Evolutionary conservation across 2,888 invertebrate genomes (phyloP).

Genomic region (Nymphalis polychloros): DNA sequence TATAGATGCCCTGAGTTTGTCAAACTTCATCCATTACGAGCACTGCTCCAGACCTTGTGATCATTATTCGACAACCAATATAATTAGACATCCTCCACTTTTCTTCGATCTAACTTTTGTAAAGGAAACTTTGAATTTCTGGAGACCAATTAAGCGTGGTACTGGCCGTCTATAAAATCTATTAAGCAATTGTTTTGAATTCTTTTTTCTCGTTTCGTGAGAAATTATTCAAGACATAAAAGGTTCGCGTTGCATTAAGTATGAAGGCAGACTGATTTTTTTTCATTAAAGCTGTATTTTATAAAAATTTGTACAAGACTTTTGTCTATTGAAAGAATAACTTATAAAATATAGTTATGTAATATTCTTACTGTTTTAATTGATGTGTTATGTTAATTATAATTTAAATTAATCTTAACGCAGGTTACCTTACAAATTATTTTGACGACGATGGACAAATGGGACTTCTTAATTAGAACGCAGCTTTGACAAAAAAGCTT

Average conservation of each 20-base stretch:
- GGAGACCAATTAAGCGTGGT: slow-evolving; percentile 30
- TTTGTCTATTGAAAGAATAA: background rate
- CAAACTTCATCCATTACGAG: slow-evolving; percentile 67
- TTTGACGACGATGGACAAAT: slow-evolving; percentile 3
- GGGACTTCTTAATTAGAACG: slow-evolving; percentile 3
- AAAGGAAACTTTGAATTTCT: slow-evolving; percentile 24
- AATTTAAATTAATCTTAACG: background rate
- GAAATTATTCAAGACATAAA: slow-evolving; percentile 19
- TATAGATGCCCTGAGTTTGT: slow-evolving; percentile 67
- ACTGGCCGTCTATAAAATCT: slow-evolving; percentile 25
- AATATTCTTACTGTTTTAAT: too few relatives aligned
- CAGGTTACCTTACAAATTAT: background rate
- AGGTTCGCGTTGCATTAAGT: slow-evolving; percentile 16
- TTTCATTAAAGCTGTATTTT: background rate
- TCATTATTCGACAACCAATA: slow-evolving; percentile 61
- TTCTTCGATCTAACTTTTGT: slow-evolving; percentile 25
- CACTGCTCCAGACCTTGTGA: slow-evolving; percentile 60
- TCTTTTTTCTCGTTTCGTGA: slow-evolving; percentile 24
- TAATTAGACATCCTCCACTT: slow-evolving; percentile 48
- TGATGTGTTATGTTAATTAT: too few relatives aligned
- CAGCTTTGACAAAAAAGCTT: slow-evolving; percentile 2
- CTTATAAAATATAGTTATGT: background rate
- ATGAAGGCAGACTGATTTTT: slow-evolving; percentile 1
- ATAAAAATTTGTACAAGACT: background rate
- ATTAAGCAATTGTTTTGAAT: slow-evolving; percentile 35